A percentile compares a stretch with the other conserved stretches of the same genome.
phyloP scores from a whole-genome alignment of 2,113 vertebrate species.

The Galemys pyrenaicus region DNA sequence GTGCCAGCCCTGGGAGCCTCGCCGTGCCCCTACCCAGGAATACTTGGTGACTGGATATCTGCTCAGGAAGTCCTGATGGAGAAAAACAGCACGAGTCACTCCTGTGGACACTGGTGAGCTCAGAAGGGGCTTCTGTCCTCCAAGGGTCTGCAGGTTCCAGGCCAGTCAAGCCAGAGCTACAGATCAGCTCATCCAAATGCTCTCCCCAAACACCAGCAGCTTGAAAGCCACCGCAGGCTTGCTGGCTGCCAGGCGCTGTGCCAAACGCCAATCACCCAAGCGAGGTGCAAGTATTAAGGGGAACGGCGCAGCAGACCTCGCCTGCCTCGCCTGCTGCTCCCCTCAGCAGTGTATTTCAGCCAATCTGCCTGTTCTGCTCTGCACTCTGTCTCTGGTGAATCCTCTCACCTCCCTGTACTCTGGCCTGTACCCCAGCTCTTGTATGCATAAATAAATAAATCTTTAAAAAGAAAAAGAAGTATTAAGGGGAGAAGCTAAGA shows the following conservation, averaged over 20 bases:
- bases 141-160: background rate
- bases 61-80: conserved; percentile 60
- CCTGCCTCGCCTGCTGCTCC: too few relatives aligned
- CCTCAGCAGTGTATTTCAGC: too few relatives aligned
- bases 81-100: background rate
- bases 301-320: too few relatives aligned
- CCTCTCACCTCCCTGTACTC: too few relatives aligned
- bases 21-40: conserved; percentile 68
- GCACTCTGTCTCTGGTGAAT: too few relatives aligned
- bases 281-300: background rate
- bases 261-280: background rate
- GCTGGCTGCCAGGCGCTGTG: background rate
- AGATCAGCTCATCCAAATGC: rapidly evolving
- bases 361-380: too few relatives aligned
- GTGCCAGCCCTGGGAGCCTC: conserved; percentile 64
- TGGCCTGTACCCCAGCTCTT: too few relatives aligned
- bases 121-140: background rate
- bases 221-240: rapidly evolving
- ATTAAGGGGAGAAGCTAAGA: background rate
- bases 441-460: too few relatives aligned
- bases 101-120: background rate
- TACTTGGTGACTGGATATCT: background rate
- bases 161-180: background rate
- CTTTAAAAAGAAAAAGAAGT: too few relatives aligned
- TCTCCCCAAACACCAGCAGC: rapidly evolving